phyloP scores from a whole-genome alignment of 2,797 vertebrate genomes.

The Karalla daura region DNA sequence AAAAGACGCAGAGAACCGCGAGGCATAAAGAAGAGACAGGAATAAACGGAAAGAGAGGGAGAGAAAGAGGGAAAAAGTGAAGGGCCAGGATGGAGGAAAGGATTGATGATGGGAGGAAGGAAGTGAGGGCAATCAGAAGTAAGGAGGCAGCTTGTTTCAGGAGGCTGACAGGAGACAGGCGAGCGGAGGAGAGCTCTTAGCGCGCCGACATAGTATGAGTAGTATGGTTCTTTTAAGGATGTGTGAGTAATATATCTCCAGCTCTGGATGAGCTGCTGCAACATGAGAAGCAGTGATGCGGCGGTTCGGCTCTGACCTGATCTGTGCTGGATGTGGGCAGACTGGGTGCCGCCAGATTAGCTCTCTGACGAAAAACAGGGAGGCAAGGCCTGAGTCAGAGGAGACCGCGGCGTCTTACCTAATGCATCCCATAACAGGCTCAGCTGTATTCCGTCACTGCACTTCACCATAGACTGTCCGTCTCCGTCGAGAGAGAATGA shows the following conservation, averaged over 20 bases:
- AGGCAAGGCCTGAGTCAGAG: slow-evolving; percentile 51
- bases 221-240: slow-evolving; percentile 16
- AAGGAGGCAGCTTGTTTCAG: slow-evolving; percentile 62
- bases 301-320: slow-evolving; percentile 55
- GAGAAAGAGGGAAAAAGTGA: slow-evolving; percentile 1
- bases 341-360: slow-evolving; percentile 58
- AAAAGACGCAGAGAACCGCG: slow-evolving; percentile 77
- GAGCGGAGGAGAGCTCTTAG: slow-evolving; percentile 57
- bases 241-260: slow-evolving; percentile 70
- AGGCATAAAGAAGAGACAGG: slow-evolving; percentile 75
- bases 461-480: not conserved
- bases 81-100: slow-evolving; percentile 47
- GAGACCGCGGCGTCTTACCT: slow-evolving; percentile 22
- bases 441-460: slow-evolving; percentile 1
- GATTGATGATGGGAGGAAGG: slow-evolving; percentile 62
- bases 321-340: slow-evolving; percentile 65
- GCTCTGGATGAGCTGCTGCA: slow-evolving; percentile 64
- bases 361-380: slow-evolving; percentile 46
- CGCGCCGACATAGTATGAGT: slow-evolving; percentile 55
- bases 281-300: slow-evolving; percentile 71
- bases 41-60: slow-evolving; percentile 46
- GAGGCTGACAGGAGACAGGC: slow-evolving; percentile 60
- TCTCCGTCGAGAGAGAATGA: not conserved
- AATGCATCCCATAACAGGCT: slow-evolving; percentile 21
- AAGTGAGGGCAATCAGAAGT: slow-evolving; percentile 68